Evolutionary conservation across 2,888 invertebrate species (phyloP).

Genomic region (Halictus quadricinctus): DNA sequence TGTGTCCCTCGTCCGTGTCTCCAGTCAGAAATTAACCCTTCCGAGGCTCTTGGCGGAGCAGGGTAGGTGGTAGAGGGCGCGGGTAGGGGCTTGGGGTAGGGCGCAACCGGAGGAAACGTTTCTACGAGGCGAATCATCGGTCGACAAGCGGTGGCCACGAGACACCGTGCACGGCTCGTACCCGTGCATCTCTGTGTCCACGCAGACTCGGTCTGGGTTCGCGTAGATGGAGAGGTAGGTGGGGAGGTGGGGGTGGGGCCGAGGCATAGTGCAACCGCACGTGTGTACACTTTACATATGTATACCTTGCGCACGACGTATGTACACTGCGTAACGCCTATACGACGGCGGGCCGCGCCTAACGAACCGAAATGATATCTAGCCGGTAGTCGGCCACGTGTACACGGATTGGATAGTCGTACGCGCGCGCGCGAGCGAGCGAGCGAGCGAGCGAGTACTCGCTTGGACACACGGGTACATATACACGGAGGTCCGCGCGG

Average conservation of each 20-base stretch:
- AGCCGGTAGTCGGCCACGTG: slow-evolving; percentile 67
- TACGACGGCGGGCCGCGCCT: slow-evolving; percentile 70
- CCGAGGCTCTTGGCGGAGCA: slow-evolving; percentile 9
- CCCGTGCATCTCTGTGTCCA: slow-evolving; percentile 8
- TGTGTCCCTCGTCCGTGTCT: slow-evolving; percentile 25
- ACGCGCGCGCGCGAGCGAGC: background rate
- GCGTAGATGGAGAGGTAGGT: background rate
- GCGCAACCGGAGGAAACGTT: slow-evolving; percentile 44
- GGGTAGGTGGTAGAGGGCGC: background rate
- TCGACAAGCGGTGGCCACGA: slow-evolving; percentile 39
- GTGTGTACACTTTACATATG: slow-evolving; percentile 66
- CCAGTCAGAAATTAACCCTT: slow-evolving; percentile 51
- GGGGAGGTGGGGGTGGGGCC: background rate
- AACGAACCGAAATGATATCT: slow-evolving; percentile 79
- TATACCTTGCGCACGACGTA: slow-evolving; percentile 62
- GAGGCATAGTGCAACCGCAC: slow-evolving; percentile 54
- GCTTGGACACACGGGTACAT: slow-evolving; percentile 1
- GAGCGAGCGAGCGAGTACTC: background rate
- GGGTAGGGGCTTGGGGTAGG: background rate
- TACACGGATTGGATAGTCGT: slow-evolving; percentile 9
- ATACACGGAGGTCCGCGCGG: slow-evolving; percentile 33
- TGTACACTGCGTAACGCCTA: slow-evolving; percentile 70
- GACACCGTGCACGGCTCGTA: background rate
- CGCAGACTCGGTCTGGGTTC: background rate
- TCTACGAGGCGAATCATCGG: slow-evolving; percentile 54